Evolutionary conservation across 2,113 vertebrate genomes (phyloP), one percentile per base, ranked within the genome.

Genomic region (Hippolais icterina): DNA sequence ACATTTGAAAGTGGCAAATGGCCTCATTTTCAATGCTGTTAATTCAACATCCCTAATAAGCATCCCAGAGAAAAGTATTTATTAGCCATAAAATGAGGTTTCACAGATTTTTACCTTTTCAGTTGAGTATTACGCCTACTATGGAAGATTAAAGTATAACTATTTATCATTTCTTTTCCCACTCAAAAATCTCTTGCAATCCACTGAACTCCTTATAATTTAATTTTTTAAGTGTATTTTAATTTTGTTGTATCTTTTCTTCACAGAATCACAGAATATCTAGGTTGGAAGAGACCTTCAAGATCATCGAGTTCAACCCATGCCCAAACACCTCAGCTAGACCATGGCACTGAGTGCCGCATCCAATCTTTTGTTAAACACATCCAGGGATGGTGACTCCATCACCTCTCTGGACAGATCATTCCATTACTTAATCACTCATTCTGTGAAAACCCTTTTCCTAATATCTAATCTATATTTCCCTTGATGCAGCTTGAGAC

Each of bases 31-130:
- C 57, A 60, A 57, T 42, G 52, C 69, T 78, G 72, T 61, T 92
- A 87, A 89, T 91, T 89, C 50, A 82, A 84, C n/a, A 49, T 4
- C 21, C 50, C 14, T 89, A 63, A 92, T 87, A 47, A 93, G 52
- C 83, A 96, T 84, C 57, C 71, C 39, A 60, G 33, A 82, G 61
- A 90, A 92, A 92, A 25, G 16, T 53, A 71, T 90, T 94, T 90
- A 83, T 86, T 92, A 93, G 70, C 47, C 39, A 71, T 33, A 81
- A 82, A 94, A 87, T 4, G 8, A 87, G 10, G 35, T 78, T 91
- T 84, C 69, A 82, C 37, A 54, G 50, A 46, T 83, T 89, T 89
- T 61, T 86, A 78, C 25, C 75, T 77, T 87, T 64, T 78, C 52
- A 52, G 50, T 22, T 80, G 15, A 46, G 8, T 59, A 54, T 59